A percentile compares a stretch with the other conserved stretches of the same genome.
Conservation (phyloP, 2,113 vertebrate species). For the Colossoma macropomum region DNA sequence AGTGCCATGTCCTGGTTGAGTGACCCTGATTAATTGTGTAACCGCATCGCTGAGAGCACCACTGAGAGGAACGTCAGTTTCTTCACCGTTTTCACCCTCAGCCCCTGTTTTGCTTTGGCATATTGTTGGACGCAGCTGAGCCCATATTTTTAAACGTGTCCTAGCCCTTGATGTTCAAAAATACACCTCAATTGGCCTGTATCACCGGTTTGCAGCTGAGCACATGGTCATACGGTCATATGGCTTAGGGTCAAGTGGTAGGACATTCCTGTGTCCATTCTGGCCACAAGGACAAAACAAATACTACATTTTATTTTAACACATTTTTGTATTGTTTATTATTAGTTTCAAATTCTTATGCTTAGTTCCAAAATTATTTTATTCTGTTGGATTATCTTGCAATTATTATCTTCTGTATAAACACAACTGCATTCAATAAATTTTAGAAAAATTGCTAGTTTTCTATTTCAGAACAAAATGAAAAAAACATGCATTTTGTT, state of each 20-base stretch:
- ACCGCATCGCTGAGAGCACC: slow-evolving; percentile 55
- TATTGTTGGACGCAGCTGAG: neutral
- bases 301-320: too few relatives aligned
- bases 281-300: neutral
- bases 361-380: too few relatives aligned
- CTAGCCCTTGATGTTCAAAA: neutral
- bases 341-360: too few relatives aligned
- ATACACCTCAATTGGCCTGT: neutral
- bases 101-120: neutral
- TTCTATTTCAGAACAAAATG: too few relatives aligned
- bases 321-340: neutral
- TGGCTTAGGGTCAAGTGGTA: neutral
- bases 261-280: neutral
- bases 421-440: too few relatives aligned
- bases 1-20: slow-evolving; percentile 6
- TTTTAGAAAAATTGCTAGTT: too few relatives aligned
- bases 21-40: slow-evolving; percentile 58
- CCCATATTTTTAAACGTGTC: neutral
- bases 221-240: neutral
- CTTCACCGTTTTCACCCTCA: slow-evolving; percentile 21
- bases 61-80: slow-evolving; percentile 48
- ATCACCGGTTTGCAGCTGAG: neutral
- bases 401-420: too few relatives aligned
- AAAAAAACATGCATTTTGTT: too few relatives aligned
- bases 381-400: too few relatives aligned